Base-by-base conservation (phyloP, 1,140 invertebrate species). In the Thereuonema tuberculata region DNA sequence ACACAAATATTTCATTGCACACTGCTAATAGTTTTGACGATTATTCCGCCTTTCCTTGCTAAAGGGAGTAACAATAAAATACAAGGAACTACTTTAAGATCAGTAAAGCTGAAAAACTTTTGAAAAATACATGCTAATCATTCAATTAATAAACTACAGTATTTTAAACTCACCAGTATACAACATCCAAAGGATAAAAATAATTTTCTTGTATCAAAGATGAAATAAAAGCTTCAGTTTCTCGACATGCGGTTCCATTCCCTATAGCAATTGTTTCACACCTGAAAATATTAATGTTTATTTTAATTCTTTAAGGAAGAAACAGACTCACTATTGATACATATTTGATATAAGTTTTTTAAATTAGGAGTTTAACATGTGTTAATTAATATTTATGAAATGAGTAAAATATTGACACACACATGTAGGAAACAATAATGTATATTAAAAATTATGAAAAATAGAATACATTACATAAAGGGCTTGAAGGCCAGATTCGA, bases 191-290 rank as follows among this genome's bases (percentile, higher is more conserved):
- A 2, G 77, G 75, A 27, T 72, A 64, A 63, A 88, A 81, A 28
- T 70, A 66, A 2, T 76, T 74, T 0, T 69, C 65, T 21, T 78
- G 67, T 9, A 87, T 86, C 17, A 86, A 69, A n/a, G 79, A 66
- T 0, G 80, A 79, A 12, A 94, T 66, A 75, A 85, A 84, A 17
- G 74, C 67, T 74, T 94, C 89, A 0, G 88, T 92, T 70, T 94
- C 84, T 31, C 89, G 73, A 67, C 90, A 93, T 1, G 84, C 91
- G 20, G 84, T 90, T 14, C 88, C 91, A 76, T 94, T 93, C 1
- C 91, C 91, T 28, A 95, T 73, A 23, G 85, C 89, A 66, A 94
- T 81, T 12, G 86, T 71, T 56, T 82, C 78, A 70, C 85, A 85
- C 14, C 74, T 76, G 64, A 15, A 70, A 67, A 37, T n/a, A n/a